Conservation (phyloP, 2,888 invertebrate species). For the Thera obeliscata region DNA sequence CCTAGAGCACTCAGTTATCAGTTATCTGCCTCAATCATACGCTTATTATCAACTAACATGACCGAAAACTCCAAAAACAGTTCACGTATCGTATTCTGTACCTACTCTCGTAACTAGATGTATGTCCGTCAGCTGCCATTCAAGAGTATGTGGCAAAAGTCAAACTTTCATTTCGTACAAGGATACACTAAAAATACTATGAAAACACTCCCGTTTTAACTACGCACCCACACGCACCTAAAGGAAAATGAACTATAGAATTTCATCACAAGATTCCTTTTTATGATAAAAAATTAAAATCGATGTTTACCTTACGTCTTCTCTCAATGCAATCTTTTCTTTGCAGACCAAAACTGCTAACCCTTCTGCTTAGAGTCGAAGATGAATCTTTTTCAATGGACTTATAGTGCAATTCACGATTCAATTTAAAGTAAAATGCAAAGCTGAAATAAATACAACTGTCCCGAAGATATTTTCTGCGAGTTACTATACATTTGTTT, state of each 20-base stretch:
- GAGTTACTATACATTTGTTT: constrained; percentile 85
- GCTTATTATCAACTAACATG: constrained; percentile 56
- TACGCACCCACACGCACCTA: constrained; percentile 44
- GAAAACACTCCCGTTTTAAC: constrained; percentile 71
- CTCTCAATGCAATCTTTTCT: constrained; percentile 83
- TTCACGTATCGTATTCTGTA: constrained; percentile 71
- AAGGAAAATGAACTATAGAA: constrained; percentile 53
- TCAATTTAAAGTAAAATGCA: constrained; percentile 83
- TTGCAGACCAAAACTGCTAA: constrained; percentile 83
- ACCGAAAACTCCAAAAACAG: constrained; percentile 60
- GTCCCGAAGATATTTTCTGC: constrained; percentile 84
- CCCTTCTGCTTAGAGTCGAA: constrained; percentile 78
- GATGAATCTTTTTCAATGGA: constrained; percentile 79
- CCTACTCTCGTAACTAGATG: constrained; percentile 76
- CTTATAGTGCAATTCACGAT: constrained; percentile 79
- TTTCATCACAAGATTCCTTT: constrained; percentile 69
- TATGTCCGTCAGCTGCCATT: constrained; percentile 84
- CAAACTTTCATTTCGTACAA: constrained; percentile 84
- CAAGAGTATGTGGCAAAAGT: constrained; percentile 85
- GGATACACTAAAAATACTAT: constrained; percentile 83
- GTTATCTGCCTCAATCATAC: constrained; percentile 49
- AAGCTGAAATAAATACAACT: constrained; percentile 85
- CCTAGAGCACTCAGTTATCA: constrained; percentile 59
- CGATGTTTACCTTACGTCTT: constrained; percentile 85
- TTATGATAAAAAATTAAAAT: constrained; percentile 79